Conservation (phyloP, 2,113 vertebrate genomes). For the Turnix velox region DNA sequence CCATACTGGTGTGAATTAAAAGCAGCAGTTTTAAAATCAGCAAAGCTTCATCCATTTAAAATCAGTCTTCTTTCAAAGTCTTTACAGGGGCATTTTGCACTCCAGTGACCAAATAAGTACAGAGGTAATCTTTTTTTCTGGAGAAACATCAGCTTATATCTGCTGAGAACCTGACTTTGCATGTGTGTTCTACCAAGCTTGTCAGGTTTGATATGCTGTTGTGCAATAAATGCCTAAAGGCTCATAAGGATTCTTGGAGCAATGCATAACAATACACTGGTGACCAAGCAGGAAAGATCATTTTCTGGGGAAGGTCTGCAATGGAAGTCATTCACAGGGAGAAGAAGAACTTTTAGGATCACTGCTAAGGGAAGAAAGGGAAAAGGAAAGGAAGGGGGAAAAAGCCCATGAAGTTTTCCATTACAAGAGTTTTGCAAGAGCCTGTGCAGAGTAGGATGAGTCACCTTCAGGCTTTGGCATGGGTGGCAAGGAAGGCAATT, state of each 20-base stretch:
- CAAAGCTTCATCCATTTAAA: background rate
- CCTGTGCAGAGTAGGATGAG: conserved; percentile 31
- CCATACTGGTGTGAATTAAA: conserved; percentile 10
- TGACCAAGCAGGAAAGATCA: background rate
- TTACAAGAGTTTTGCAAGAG: background rate
- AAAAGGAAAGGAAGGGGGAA: background rate
- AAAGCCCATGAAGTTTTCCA: rapidly evolving
- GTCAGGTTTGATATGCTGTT: background rate
- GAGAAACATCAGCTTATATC: background rate
- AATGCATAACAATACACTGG: background rate
- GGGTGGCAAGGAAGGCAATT: background rate
- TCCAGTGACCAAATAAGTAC: background rate
- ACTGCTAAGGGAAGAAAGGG: background rate
- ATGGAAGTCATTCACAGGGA: background rate
- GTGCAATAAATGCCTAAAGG: background rate
- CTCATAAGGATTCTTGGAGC: rapidly evolving
- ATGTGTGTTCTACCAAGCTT: background rate
- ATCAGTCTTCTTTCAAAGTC: background rate
- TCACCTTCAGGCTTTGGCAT: conserved; percentile 25
- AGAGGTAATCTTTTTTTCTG: background rate
- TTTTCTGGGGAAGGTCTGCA: background rate
- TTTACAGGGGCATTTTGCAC: background rate
- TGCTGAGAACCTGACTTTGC: background rate
- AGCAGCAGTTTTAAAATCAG: conserved; percentile 1
- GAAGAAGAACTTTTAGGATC: background rate